Evolutionary conservation across 1,140 invertebrate species (phyloP), one percentile per base, ranked within the genome.

Genomic region (Papilio aristodemus): DNA sequence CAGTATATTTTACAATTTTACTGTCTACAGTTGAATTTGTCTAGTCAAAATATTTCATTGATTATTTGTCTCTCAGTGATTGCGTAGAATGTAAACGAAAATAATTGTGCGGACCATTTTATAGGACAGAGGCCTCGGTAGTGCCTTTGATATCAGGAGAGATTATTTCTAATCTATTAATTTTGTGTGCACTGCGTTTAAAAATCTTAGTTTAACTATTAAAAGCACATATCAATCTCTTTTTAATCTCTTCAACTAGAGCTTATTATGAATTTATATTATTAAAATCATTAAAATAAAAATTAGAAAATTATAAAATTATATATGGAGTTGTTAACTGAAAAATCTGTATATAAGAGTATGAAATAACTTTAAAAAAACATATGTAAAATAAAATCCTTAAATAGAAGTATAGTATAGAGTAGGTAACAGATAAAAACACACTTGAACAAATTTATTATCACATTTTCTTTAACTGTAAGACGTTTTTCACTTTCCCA

Each of bases 61-160:
- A 5, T 36, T 59, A 8, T 50, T 37, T 66, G 9, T 66, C 41
- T 66, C 14, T 17, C 5, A 17, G 14, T 60, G 8, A 17, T 25
- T 41, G 38, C 17, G 11, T 63, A 41, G 60, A 43, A n/a, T 69
- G 59, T 39, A 58, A 54, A 64, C 71, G 69, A 63, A 67, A 57
- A 70, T 67, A 71, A 69, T 80, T 77, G 79, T 71, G 80, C 78
- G 88, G 88, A 90, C 88, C 88, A 90, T 81, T 77, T 71, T 60
- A 68, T 83, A 84, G 82, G 76, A 83, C 79, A 83, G 85, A 85
- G 84, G 88, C 88, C 86, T 90, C 73, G 43, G 85, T 90, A 88
- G 88, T 90, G 88, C 88, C 88, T 90, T 85, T 84, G 71, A 59
- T 84, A 74, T 76, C 79, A 80, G 73, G 7, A 43, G 9, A 62